Conservation (phyloP, 2,888 invertebrate genomes). For the Eupithecia dodoneata region DNA sequence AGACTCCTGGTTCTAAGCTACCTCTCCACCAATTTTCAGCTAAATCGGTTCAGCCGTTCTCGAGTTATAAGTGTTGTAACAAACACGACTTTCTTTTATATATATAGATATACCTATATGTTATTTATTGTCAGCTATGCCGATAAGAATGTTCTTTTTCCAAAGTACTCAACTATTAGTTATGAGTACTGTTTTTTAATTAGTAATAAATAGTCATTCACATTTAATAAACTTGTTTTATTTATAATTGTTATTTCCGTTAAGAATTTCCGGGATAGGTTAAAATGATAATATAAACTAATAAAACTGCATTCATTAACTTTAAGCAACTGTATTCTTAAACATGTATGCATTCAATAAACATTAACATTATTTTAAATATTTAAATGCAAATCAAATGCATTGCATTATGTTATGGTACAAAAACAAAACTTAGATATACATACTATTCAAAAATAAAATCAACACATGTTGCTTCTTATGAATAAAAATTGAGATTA, state of each 20-base stretch:
- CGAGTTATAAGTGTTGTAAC: no score
- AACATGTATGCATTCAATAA: conserved; percentile 17
- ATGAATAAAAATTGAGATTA: not conserved
- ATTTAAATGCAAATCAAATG: conserved; percentile 32
- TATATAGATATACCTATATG: not conserved
- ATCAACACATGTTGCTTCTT: conserved; percentile 6
- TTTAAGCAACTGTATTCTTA: conserved; percentile 29
- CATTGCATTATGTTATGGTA: conserved; percentile 8
- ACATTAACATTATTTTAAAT: conserved; percentile 13
- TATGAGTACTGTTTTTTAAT: conserved; percentile 13
- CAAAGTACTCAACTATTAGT: conserved; percentile 28
- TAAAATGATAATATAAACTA: conserved; percentile 5
- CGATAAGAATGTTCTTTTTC: conserved; percentile 23
- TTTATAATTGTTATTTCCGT: conserved; percentile 11
- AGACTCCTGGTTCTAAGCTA: no score
- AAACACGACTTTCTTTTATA: no score
- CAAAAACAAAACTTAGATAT: conserved; percentile 5
- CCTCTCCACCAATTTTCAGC: no score
- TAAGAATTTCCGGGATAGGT: conserved; percentile 3
- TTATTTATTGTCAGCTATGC: conserved; percentile 17
- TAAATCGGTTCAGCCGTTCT: no score
- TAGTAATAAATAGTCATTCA: conserved; percentile 31
- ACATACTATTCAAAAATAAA: not conserved
- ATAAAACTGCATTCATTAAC: conserved; percentile 18
- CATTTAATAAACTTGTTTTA: conserved; percentile 3